These are phyloP conservation scores for Watsonalla binaria DNA, from an alignment of 2,888 invertebrate species.

Conservation along the genomic window DNA sequence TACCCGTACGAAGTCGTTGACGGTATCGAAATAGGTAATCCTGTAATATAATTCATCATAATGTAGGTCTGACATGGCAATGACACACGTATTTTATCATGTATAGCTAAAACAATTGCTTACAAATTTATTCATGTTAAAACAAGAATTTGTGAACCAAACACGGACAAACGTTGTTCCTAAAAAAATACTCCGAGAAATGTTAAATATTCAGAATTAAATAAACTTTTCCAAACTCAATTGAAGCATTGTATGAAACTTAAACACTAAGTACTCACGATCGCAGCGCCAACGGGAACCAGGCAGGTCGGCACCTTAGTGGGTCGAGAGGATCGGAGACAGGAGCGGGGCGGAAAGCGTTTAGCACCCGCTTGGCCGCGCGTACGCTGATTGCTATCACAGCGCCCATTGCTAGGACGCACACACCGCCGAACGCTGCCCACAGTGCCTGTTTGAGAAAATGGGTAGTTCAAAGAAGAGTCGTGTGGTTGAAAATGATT, in stretches of 20 bases:
- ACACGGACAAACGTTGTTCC: too few species aligned
- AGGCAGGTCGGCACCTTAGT: constrained; percentile 45
- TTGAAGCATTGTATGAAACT: constrained; percentile 3
- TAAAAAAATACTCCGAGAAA: too few species aligned
- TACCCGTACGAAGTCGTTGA: too few species aligned
- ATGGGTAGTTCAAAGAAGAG: not conserved
- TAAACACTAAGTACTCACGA: constrained; percentile 48
- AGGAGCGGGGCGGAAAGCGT: constrained; percentile 51
- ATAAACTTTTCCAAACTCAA: not conserved
- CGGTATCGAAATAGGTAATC: too few species aligned
- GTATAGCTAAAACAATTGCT: too few species aligned
- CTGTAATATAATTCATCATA: too few species aligned
- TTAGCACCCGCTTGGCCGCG: constrained; percentile 49
- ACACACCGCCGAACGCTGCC: constrained; percentile 49
- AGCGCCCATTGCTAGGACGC: constrained; percentile 41
- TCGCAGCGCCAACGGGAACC: constrained; percentile 51
- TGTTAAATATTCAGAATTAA: not conserved
- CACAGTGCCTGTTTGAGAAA: constrained; percentile 41
- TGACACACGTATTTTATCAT: too few species aligned
- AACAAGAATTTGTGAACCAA: too few species aligned
- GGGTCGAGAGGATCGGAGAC: constrained; percentile 49
- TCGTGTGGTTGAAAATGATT: not conserved
- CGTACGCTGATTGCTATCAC: constrained; percentile 46
- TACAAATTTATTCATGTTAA: too few species aligned
- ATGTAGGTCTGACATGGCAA: too few species aligned